phyloP scores from a whole-genome alignment of 2,797 vertebrate species.

The Tenualosa thibaudeaui region DNA sequence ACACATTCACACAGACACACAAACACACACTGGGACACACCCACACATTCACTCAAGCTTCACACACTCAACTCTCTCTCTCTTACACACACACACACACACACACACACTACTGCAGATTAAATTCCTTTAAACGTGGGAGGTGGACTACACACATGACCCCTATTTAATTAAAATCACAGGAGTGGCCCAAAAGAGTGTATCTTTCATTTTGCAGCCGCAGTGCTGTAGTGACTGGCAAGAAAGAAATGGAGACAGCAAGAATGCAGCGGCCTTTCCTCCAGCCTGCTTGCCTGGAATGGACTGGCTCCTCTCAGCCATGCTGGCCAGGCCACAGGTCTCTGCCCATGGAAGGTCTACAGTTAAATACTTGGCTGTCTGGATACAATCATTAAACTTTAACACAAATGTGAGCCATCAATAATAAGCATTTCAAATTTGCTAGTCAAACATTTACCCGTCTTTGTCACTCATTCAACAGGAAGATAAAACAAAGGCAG shows the following conservation, averaged over 20 bases:
- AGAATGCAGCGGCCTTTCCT: constrained; percentile 2
- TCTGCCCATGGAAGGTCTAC: background rate
- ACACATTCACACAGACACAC: constrained; percentile 30
- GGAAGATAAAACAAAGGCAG: constrained; percentile 5
- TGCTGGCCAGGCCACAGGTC: background rate
- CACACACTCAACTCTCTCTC: background rate
- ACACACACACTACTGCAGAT: constrained; percentile 49
- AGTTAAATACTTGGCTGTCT: background rate
- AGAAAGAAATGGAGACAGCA: constrained; percentile 37
- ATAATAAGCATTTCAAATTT: constrained; percentile 9
- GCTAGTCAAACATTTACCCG: constrained; percentile 22
- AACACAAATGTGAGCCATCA: constrained; percentile 15
- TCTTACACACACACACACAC: constrained; percentile 40
- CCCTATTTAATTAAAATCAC: constrained; percentile 64
- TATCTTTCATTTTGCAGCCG: constrained; percentile 54
- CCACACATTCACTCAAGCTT: constrained; percentile 15
- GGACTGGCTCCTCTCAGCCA: background rate
- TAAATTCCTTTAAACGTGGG: constrained; percentile 60
- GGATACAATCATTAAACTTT: constrained; percentile 2
- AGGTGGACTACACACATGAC: constrained; percentile 59
- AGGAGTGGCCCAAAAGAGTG: constrained; percentile 57
- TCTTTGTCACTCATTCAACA: constrained; percentile 25
- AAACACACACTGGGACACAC: constrained; percentile 40
- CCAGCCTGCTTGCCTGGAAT: background rate
- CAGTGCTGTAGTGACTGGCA: constrained; percentile 44